Base-by-base conservation (phyloP, 1,140 invertebrate species). In the Caenorhabditis elegans region DNA sequence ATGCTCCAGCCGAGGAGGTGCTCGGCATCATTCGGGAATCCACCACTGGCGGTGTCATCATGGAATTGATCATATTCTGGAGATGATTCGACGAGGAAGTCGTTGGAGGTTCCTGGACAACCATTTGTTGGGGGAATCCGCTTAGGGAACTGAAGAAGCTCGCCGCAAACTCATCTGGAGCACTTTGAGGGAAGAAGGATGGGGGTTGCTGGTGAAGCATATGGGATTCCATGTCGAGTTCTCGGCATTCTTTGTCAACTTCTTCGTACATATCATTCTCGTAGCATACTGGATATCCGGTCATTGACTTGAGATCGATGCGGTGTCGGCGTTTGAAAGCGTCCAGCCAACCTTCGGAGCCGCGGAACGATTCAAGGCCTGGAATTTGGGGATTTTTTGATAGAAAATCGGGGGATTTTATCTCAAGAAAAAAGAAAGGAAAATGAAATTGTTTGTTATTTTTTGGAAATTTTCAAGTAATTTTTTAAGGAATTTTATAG, bases 261-360 rank as follows among this genome's bases (percentile, higher is more conserved):
- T 65, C 53, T 1, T 80, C 78, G n/a, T 75, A 28, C 55, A 70
- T 76, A 17, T 65, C 76, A 36, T 76, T 82, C 36, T 80, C 79
- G 36, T 82, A 82, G 24, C 53, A 46, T 22, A 60, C 53, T 0
- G 82, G 78, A 11, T 39, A 53, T 2, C 83, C 83, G 17, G 81
- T 76, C 83, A 84, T 84, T 0, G 49, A 13, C 10, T 48, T 80
- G 15, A 84, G 46, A 47, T 79, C 77, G 46, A 84, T 84, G 13
- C 60, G 82, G 34, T 84, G 83, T 22, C 83, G 81, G 15, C 76
- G 43, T 77, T 84, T 84, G 78, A 84, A 84, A 1, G 55, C 70
- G 46, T 84, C 82, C 24, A 84, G 81, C 83, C 83, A 84, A 13
- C 83, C 80, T 46, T 84, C 83, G 0, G 82, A 84, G 24, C 76